These are phyloP conservation scores for Cyrtonyx montezumae DNA, from an alignment of 2,113 vertebrate species.

Conservation along the genomic window DNA sequence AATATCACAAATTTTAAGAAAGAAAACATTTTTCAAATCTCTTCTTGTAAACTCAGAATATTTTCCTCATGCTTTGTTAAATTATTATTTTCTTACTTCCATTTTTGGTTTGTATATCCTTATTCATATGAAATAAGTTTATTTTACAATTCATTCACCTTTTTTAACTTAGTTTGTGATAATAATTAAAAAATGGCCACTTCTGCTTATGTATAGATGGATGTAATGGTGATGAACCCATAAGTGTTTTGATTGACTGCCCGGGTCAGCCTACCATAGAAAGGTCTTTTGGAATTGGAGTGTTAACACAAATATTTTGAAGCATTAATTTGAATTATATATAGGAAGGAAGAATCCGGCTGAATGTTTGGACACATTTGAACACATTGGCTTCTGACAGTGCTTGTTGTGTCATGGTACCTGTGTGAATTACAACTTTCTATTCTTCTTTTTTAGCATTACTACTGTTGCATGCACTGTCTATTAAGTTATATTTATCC, in stretches of 20 bases:
- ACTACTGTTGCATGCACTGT: background rate
- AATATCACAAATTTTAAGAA: background rate
- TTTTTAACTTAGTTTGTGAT: background rate
- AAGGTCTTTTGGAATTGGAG: background rate
- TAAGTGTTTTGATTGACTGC: background rate
- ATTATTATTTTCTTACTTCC: background rate
- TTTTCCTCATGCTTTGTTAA: background rate
- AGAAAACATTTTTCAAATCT: accelerated
- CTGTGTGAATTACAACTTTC: background rate
- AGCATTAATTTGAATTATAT: background rate
- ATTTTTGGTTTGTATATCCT: background rate
- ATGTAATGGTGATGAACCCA: background rate
- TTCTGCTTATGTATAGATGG: background rate
- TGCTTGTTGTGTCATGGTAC: background rate
- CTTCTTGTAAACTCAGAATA: background rate
- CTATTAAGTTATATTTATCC: background rate
- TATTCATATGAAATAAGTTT: background rate
- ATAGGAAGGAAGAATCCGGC: background rate
- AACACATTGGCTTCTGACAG: background rate
- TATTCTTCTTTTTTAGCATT: background rate
- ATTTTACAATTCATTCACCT: background rate
- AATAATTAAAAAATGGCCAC: background rate
- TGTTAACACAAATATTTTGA: background rate
- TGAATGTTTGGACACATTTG: background rate
- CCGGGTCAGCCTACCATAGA: background rate